phyloP scores from a whole-genome alignment of 2,888 invertebrate species.

The Limnephilus marmoratus region DNA sequence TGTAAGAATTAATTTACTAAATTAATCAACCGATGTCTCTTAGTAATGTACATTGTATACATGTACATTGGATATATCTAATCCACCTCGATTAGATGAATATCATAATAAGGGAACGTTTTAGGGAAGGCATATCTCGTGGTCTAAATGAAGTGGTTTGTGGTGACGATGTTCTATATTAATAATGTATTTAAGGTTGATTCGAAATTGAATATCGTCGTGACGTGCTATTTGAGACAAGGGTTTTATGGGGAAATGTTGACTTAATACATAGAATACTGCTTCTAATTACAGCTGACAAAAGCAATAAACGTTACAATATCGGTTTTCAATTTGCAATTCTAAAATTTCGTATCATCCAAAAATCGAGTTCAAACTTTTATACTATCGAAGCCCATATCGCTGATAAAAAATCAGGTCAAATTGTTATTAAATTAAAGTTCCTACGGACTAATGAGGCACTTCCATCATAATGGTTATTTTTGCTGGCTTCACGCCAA shows the following conservation, averaged over 20 bases:
- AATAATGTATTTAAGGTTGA: not conserved
- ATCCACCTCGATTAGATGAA: not conserved
- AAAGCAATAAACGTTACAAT: not conserved
- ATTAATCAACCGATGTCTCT: not conserved
- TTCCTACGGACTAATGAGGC: not conserved
- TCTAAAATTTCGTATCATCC: not conserved
- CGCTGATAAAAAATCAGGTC: not conserved
- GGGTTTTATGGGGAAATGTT: not conserved
- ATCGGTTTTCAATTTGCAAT: not conserved
- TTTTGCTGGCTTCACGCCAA: not conserved
- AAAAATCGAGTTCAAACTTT: not conserved
- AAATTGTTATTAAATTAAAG: not conserved
- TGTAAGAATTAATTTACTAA: not conserved
- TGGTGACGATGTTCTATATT: not conserved
- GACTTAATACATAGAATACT: not conserved
- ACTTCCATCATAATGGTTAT: not conserved
- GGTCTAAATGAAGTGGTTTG: not conserved
- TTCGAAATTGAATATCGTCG: not conserved
- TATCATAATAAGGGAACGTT: not conserved
- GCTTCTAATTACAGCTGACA: not conserved
- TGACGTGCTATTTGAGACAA: not conserved
- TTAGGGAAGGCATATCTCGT: not conserved
- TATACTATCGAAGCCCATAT: not conserved
- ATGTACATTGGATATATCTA: not conserved
- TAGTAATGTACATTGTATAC: not conserved